Evolutionary conservation across 2,113 vertebrate species (phyloP), one percentile per base, ranked within the genome.

Genomic region (Carassius gibelio): DNA sequence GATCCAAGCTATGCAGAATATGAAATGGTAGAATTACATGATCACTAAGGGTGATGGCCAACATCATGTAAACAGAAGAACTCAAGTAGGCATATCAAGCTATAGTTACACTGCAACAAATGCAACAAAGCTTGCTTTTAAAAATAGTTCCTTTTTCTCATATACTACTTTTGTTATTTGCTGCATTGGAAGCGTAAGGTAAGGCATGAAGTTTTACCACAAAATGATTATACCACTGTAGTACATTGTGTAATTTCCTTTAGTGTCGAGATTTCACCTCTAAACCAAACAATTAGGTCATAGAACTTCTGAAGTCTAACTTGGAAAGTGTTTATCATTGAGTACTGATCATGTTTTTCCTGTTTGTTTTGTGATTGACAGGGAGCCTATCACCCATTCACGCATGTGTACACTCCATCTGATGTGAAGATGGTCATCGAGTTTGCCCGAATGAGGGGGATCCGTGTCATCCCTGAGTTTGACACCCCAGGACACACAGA

Each of bases 381-480:
- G 98, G 98, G 98, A 80, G 94, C 97, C 0, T 99, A 95, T 91
- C 94, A 96, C 50, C 95, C 97, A 1, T 94, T 94, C 88, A 96
- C 95, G n/a, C 97, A 96, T 3, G 90, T 98, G 82, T 99, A 99
- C 76, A 97, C 96, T 0, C 95, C 95, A 0, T 69, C 91, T 8
- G 96, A 99, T 0, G 93, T 99, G 85, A 93, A 68, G 42, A 90
- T 91, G 91, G 94, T 99, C 90, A 96, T 97, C 26, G 96, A 98
- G 81, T 97, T 97, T 88, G 98, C 96, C 80, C 95, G 97, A 13
- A 85, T 96, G 83, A 94, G 96, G 91, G 98, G 98, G 36, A 99
- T 99, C 89, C 94, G 98, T 3, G 95, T 99, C 61, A 69, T 99
- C 66, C 95, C 97, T 0, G 98, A 99, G 90, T 99, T 99, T 89